Evolutionary conservation across 2,888 invertebrate genomes (phyloP).

Genomic region (Pollenia griseotomentosa): DNA sequence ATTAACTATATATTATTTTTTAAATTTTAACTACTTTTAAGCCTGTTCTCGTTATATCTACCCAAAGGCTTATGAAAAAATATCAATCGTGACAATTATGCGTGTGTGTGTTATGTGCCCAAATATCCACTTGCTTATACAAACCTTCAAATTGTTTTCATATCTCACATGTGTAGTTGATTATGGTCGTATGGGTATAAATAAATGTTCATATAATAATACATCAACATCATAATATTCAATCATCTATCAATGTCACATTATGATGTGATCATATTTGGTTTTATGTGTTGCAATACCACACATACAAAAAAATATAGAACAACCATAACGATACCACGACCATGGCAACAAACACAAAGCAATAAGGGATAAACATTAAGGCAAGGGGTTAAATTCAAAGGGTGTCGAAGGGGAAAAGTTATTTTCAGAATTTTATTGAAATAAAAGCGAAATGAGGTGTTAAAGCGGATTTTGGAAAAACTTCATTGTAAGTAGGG

Average conservation of each 20-base stretch:
- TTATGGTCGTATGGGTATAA: not conserved
- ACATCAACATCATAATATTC: slow-evolving; percentile 69
- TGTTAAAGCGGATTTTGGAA: slow-evolving; percentile 51
- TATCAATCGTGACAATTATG: slow-evolving; percentile 63
- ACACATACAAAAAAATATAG: slow-evolving; percentile 7
- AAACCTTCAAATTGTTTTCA: slow-evolving; percentile 43
- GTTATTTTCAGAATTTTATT: not conserved
- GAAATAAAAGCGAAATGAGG: slow-evolving; percentile 36
- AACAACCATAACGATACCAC: slow-evolving; percentile 66
- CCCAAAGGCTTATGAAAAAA: not conserved
- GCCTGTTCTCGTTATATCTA: not conserved
- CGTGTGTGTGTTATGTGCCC: slow-evolving; percentile 15
- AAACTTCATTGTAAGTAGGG: not conserved
- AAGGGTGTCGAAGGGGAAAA: slow-evolving; percentile 14
- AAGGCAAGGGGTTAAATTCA: slow-evolving; percentile 35
- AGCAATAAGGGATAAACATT: not conserved
- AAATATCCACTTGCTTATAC: not conserved
- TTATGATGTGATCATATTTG: slow-evolving; percentile 84
- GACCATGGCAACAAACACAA: slow-evolving; percentile 49
- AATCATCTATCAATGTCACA: slow-evolving; percentile 84
- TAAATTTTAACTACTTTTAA: not conserved
- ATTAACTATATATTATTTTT: not conserved
- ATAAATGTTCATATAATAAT: slow-evolving; percentile 63
- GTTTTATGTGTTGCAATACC: slow-evolving; percentile 81
- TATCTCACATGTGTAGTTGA: slow-evolving; percentile 3